Base-by-base conservation (phyloP, 2,888 invertebrate genomes). In the Panorpa germanica region DNA sequence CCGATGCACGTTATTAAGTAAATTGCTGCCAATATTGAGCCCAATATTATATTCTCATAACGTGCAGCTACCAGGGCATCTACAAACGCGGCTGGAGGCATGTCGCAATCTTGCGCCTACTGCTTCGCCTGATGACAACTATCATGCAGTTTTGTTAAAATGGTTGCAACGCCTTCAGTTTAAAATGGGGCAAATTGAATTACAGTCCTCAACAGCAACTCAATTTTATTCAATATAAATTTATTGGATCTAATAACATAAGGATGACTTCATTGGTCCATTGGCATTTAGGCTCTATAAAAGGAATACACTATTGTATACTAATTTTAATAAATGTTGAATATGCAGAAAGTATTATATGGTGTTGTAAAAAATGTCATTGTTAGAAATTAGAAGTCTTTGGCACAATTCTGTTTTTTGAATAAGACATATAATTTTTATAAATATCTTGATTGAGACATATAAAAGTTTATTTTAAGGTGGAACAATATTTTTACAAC, bases 101-200 rank as follows among this genome's bases (percentile, higher is more conserved):
- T 88, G 90, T 41, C 72, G 86, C 38, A 86, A 88, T 52, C 77
- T 77, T 51, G 68, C 74, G 15, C 56, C 57, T n/a, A 49, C 53
- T 20, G 48, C 49, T 29, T 49, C 53, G 32, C 23, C 35, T 1
- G 59, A 59, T 37, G 43, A 44, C 7, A 44, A 48, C 24, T 45
- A 47, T 11, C 49, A 50, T 35, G 61, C 67, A 3, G 57, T 68
- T 14, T 53, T 76, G 13, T 51, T 75, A 2, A 74, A 81, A 40
- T 90, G 93, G 77, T 61, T 98, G 32, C 86, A 90, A 53, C 65
- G 90, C 28, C 64, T 95, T 36, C 86, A 95, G 50, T 91, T 95
- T 50, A 96, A 95, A 63, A 91, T 98, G 77, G 91, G 91, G 4
- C 95, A 96, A 59, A 80, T 93, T 31, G 96, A 98, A 56, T 59